Percentiles rank a stretch among this genome's conserved stretches.
phyloP scores from a whole-genome alignment of 2,888 invertebrate species.

The Callyntrura guangdongensis region DNA sequence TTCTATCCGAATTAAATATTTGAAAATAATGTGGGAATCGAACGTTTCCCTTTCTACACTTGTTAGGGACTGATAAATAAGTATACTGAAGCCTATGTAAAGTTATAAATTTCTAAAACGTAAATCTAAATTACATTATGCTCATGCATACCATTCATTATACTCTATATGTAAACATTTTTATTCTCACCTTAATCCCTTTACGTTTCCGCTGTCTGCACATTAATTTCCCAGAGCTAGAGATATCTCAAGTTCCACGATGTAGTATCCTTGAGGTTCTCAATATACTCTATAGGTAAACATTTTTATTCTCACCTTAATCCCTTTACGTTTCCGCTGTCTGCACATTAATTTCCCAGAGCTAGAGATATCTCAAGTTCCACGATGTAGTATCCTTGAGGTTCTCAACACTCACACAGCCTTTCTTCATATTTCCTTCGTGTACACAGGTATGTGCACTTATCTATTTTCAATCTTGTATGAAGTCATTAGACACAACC shows the following conservation, averaged over 20 bases:
- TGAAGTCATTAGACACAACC: constrained; percentile 31
- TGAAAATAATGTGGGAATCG: no score
- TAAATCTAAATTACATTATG: no score
- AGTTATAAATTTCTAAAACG: no score
- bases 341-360: constrained; percentile 21
- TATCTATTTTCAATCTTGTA: constrained; percentile 24
- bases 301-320: background rate
- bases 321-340: background rate
- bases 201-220: constrained; percentile 23
- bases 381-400: no score
- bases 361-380: no score
- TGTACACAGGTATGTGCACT: background rate
- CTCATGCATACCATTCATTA: no score
- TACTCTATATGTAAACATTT: background rate
- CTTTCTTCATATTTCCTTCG: background rate
- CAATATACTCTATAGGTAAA: background rate
- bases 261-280: no score
- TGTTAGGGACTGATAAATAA: no score
- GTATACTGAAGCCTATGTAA: no score
- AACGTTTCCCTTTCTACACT: no score
- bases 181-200: background rate
- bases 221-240: constrained; percentile 36
- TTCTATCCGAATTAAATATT: no score
- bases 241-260: no score
- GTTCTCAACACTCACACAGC: background rate